Conservation (phyloP, 2,888 invertebrate species). For the Pyrocoelia pectoralis region DNA sequence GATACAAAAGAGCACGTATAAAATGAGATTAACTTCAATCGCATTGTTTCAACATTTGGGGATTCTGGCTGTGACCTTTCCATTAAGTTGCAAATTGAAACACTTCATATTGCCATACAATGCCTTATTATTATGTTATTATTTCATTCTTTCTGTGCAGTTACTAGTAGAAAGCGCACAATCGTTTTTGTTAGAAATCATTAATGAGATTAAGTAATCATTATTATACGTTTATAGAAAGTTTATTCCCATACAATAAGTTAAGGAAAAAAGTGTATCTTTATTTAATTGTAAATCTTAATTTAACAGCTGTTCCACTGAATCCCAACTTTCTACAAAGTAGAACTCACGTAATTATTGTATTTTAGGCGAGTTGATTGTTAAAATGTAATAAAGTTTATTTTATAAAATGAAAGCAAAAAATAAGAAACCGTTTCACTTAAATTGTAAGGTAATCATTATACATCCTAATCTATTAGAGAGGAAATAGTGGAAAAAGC, state of each 20-base stretch:
- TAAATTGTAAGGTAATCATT: neutral
- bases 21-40: too few relatives aligned
- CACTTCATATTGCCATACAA: too few relatives aligned
- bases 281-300: neutral
- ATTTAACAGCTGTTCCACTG: neutral
- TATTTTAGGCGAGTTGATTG: neutral
- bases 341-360: neutral
- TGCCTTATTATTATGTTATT: too few relatives aligned
- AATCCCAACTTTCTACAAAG: neutral
- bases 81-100: too few relatives aligned
- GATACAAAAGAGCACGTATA: too few relatives aligned
- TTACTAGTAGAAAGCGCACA: too few relatives aligned
- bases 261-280: neutral
- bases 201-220: too few relatives aligned
- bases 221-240: neutral
- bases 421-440: slow-evolving; percentile 2
- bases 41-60: too few relatives aligned
- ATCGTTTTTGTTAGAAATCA: too few relatives aligned
- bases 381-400: neutral
- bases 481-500: too few relatives aligned
- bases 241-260: neutral
- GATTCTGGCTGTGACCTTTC: too few relatives aligned
- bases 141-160: too few relatives aligned
- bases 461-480: neutral
- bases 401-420: slow-evolving; percentile 6